Evolutionary conservation across 2,888 invertebrate species (phyloP).

Genomic region (Ptilodon capucinus): DNA sequence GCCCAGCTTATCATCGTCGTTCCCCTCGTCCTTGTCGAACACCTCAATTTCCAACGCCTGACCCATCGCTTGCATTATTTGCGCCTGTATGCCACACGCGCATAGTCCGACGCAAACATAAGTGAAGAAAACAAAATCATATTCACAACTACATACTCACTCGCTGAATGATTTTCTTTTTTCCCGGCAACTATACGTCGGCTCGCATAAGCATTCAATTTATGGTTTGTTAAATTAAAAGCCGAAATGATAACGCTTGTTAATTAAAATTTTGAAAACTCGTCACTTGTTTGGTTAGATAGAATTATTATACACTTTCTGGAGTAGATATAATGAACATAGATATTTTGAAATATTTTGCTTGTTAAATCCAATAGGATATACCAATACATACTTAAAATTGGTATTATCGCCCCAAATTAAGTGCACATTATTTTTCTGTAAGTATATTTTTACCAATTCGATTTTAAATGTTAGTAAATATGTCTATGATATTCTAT

Average conservation of each 20-base stretch:
- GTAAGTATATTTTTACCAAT: neutral
- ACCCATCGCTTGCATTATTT: conserved; percentile 85
- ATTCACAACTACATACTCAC: conserved; percentile 52
- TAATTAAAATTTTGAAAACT: conserved; percentile 4
- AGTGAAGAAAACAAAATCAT: conserved; percentile 75
- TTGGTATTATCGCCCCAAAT: too few species aligned
- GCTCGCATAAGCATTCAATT: conserved; percentile 23
- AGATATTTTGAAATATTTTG: neutral
- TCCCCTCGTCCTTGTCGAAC: conserved; percentile 93
- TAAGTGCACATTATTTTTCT: neutral
- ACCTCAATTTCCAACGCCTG: conserved; percentile 89
- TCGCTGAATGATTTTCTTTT: conserved; percentile 11
- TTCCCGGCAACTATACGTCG: conserved; percentile 18
- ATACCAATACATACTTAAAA: too few species aligned
- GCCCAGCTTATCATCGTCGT: conserved; percentile 94
- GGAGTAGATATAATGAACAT: neutral
- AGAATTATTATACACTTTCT: too few species aligned
- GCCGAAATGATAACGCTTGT: conserved; percentile 23
- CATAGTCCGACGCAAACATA: conserved; percentile 75
- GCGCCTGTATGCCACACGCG: conserved; percentile 74
- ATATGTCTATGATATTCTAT: neutral
- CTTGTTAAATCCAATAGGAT: neutral
- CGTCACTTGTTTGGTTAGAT: neutral
- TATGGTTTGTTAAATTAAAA: conserved; percentile 18
- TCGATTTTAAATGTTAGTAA: neutral